Base-by-base conservation (phyloP, 2,113 vertebrate genomes). In the Megalops atlanticus region DNA sequence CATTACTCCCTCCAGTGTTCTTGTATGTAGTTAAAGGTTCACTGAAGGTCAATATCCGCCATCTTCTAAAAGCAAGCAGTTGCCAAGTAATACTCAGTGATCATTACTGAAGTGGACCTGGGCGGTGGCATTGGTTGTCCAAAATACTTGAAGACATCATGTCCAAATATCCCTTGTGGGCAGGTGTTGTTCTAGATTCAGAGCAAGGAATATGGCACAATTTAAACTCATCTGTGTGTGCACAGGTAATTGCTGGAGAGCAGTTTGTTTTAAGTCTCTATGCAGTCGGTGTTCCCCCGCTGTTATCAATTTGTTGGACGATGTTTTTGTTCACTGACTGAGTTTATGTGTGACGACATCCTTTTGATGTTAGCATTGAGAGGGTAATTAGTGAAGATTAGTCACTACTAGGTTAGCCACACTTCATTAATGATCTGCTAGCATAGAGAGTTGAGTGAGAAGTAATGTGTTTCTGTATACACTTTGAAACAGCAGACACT, bases 21-120 rank as follows among this genome's bases (percentile, higher is more conserved):
- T 64, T 24, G n/a, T 64, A 27, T n/a, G 2, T 38, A 38, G 31
- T 38, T 36, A 71, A 3, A 71, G 35, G 69, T 38, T 71, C 69
- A 35, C 2, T 10, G 69, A 18, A 36, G 69, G 35, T 36, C 35
- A 69, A 11, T 11, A 6, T 11, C 31, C 69, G 35, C 69, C 35
- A 21, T n/a, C 35, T 27, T 18, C 35, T 35, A 38, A 35, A 70
- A 16, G 24, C 6, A 14, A 35, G 33, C 69, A 36, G 35, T 38
- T 71, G 69, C 69, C 69, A 38, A 71, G 35, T 71, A 71, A 71
- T 71, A 71, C 27, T 38, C 27, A 33, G 69, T 16, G 69, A 38
- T 35, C 31, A 24, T 16, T 58, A 24, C 52, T n/a, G 52, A 6
- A 18, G 69, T 36, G 35, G 16, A 18, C 3, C 4, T 33, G 27